Evolutionary conservation across 2,888 invertebrate genomes (phyloP).

Genomic region (Helleia helle): DNA sequence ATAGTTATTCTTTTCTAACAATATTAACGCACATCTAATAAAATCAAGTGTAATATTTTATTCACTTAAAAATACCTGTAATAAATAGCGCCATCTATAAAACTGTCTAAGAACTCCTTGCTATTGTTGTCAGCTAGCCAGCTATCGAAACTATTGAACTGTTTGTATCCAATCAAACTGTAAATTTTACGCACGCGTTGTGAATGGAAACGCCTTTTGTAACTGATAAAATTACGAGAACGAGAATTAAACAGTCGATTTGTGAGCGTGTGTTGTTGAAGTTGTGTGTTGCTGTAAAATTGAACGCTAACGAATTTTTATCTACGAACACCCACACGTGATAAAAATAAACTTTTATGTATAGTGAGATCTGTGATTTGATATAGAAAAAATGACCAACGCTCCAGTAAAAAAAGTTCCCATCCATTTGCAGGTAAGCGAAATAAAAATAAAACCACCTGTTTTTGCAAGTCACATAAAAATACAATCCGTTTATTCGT

Average conservation of each 20-base stretch:
- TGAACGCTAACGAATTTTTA: constrained; percentile 31
- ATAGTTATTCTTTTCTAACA: too few species aligned
- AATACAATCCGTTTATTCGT: constrained; percentile 9
- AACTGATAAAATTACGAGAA: constrained; percentile 35
- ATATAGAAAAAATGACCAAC: constrained; percentile 67
- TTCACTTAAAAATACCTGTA: too few species aligned
- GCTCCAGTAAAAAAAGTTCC: constrained; percentile 96
- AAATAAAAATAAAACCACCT: constrained; percentile 32
- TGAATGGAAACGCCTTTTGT: constrained; percentile 38
- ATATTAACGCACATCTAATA: too few species aligned
- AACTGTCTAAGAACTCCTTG: background rate
- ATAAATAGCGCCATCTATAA: background rate
- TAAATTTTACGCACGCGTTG: constrained; percentile 55
- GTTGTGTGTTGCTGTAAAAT: constrained; percentile 16
- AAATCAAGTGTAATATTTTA: too few species aligned
- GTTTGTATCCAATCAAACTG: constrained; percentile 1
- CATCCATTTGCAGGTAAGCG: constrained; percentile 90
- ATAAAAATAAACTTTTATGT: constrained; percentile 55
- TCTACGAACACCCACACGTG: constrained; percentile 46
- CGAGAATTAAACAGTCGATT: constrained; percentile 42
- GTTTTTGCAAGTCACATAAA: constrained; percentile 34
- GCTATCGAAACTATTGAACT: background rate
- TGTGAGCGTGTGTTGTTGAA: constrained; percentile 35
- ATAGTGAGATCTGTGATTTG: constrained; percentile 45
- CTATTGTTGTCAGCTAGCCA: background rate